Evolutionary conservation across 2,888 invertebrate species (phyloP).

Genomic region (Tipula unca): DNA sequence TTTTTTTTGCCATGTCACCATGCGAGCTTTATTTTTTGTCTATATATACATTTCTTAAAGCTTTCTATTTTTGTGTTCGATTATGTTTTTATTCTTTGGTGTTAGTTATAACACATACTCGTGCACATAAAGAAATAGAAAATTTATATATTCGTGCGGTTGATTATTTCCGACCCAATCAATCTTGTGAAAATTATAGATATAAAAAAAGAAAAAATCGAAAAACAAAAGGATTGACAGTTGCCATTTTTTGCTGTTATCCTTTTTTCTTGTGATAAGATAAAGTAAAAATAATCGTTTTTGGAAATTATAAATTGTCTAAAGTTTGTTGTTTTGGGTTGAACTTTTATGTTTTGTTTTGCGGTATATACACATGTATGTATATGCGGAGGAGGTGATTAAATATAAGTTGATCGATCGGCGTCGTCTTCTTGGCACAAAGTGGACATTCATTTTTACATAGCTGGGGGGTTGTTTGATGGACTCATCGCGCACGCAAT

Average conservation of each 20-base stretch:
- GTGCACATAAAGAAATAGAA: background rate
- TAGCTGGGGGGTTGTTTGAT: background rate
- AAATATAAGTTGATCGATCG: background rate
- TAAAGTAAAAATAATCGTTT: background rate
- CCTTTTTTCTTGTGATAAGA: background rate
- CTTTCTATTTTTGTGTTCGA: background rate
- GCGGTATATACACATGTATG: background rate
- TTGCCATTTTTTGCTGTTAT: background rate
- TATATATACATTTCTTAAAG: background rate
- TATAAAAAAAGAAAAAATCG: background rate
- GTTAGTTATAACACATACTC: too few relatives aligned
- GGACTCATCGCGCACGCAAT: background rate
- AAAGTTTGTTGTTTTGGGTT: background rate
- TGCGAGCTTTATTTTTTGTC: background rate
- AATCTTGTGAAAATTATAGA: background rate
- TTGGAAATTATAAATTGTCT: background rate
- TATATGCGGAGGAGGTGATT: background rate
- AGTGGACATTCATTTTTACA: background rate
- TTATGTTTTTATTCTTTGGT: background rate
- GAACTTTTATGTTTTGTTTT: background rate
- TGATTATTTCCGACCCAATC: conserved; percentile 8
- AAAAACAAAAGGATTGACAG: background rate
- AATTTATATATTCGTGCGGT: background rate
- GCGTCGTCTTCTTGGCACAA: background rate
- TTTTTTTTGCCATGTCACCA: background rate